These are phyloP conservation scores for Aphelenchoides besseyi DNA, from an alignment of 1,140 invertebrate species.

Conservation along the genomic window DNA sequence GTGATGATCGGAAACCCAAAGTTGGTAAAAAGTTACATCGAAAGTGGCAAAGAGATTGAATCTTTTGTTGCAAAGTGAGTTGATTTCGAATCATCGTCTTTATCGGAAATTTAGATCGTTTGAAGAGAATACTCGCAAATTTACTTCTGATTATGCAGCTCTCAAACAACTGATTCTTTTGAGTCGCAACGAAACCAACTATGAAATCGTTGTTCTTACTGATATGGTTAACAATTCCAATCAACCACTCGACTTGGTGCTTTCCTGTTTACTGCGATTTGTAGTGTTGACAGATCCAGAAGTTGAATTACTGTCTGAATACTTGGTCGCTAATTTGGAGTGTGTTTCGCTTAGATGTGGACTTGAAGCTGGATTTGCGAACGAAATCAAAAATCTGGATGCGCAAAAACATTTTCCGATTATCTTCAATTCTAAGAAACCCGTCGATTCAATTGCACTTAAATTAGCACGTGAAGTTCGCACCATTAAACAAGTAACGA, in stretches of 20 bases:
- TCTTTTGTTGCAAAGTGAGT: background rate
- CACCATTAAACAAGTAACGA: background rate
- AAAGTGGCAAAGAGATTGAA: background rate
- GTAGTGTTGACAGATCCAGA: background rate
- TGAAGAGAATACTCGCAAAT: background rate
- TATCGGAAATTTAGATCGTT: background rate
- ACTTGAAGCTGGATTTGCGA: background rate
- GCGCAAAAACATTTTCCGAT: background rate
- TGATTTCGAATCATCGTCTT: background rate
- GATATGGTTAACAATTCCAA: background rate
- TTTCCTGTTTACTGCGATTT: slow-evolving; percentile 7
- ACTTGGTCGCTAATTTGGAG: background rate
- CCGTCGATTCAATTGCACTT: background rate
- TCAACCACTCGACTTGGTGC: background rate
- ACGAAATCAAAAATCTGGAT: background rate
- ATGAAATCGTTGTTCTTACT: background rate
- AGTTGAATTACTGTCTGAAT: background rate
- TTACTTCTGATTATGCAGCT: background rate
- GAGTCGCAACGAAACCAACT: background rate
- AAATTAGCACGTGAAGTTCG: background rate
- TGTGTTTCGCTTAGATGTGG: background rate
- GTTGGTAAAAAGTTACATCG: background rate
- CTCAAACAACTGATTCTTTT: background rate
- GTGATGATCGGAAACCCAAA: background rate
- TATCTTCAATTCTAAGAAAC: background rate